phyloP scores from a whole-genome alignment of 2,888 invertebrate genomes.

The Anoplius nigerrimus region DNA sequence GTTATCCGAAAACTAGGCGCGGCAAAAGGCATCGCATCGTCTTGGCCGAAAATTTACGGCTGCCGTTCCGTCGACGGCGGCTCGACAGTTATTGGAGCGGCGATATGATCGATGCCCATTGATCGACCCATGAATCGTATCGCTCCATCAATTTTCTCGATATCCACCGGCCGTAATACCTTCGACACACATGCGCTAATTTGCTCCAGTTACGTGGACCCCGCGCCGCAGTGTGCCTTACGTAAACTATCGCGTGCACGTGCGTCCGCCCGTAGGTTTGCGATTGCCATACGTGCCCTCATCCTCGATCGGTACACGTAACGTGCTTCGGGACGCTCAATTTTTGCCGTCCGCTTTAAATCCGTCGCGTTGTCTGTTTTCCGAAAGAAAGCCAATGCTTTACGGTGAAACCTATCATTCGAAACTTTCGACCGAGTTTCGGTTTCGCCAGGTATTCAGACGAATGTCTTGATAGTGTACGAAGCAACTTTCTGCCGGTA shows the following conservation, averaged over 20 bases:
- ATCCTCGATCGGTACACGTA: no score
- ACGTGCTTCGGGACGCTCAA: no score
- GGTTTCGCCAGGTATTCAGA: no score
- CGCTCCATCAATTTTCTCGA: slow-evolving; percentile 21
- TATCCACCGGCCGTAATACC: slow-evolving; percentile 18
- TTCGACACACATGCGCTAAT: slow-evolving; percentile 26
- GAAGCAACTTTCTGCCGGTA: no score
- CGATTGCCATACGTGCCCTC: not conserved
- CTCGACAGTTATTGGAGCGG: slow-evolving; percentile 18
- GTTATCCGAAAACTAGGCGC: not conserved
- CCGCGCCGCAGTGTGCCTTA: slow-evolving; percentile 4
- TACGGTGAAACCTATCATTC: no score
- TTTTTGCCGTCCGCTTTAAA: no score
- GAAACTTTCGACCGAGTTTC: no score
- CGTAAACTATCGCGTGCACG: slow-evolving; percentile 16
- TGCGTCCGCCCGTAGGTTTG: not conserved
- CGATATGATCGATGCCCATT: slow-evolving; percentile 12
- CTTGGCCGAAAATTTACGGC: not conserved
- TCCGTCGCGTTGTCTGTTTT: no score
- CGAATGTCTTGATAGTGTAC: no score
- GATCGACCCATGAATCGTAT: slow-evolving; percentile 14
- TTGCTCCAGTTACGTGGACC: slow-evolving; percentile 16
- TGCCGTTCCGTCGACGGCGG: slow-evolving; percentile 7
- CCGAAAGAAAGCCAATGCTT: no score
- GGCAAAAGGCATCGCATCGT: slow-evolving; percentile 1